Evolutionary conservation across 1,140 invertebrate genomes (phyloP).

Genomic region (Phymastichus coffea): DNA sequence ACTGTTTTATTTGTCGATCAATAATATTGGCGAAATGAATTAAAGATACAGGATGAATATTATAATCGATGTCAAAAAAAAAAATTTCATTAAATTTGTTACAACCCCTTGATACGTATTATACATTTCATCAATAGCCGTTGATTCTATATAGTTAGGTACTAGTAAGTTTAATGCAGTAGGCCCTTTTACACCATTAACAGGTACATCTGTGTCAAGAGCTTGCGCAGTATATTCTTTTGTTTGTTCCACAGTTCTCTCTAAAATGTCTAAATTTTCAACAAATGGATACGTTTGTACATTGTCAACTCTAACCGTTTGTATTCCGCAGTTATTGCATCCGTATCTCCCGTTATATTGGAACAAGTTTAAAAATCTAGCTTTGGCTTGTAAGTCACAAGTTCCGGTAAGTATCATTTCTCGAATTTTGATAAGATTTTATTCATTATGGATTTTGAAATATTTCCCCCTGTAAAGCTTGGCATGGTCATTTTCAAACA

Average conservation of each 20-base stretch:
- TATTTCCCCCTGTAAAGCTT: background rate
- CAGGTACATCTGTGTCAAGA: background rate
- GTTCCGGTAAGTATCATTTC: conserved; percentile 9
- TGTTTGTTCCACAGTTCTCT: conserved; percentile 25
- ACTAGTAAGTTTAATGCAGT: background rate
- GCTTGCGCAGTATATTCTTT: background rate
- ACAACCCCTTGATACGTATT: background rate
- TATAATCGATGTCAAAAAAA: no score
- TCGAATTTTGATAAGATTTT: background rate
- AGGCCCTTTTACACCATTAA: background rate
- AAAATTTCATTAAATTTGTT: no score
- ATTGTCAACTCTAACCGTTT: background rate
- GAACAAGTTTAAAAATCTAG: conserved; percentile 10
- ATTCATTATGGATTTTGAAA: background rate
- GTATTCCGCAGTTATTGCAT: conserved; percentile 5
- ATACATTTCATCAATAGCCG: background rate
- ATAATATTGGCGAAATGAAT: no score
- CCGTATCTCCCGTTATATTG: conserved; percentile 13
- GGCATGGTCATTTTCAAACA: background rate
- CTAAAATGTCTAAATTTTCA: background rate
- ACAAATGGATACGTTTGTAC: conserved; percentile 9
- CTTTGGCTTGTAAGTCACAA: conserved; percentile 19
- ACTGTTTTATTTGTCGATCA: background rate
- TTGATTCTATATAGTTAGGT: background rate
- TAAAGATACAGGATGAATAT: no score